Evolutionary conservation across 1,140 invertebrate species (phyloP).

Genomic region (Ooceraea biroi): DNA sequence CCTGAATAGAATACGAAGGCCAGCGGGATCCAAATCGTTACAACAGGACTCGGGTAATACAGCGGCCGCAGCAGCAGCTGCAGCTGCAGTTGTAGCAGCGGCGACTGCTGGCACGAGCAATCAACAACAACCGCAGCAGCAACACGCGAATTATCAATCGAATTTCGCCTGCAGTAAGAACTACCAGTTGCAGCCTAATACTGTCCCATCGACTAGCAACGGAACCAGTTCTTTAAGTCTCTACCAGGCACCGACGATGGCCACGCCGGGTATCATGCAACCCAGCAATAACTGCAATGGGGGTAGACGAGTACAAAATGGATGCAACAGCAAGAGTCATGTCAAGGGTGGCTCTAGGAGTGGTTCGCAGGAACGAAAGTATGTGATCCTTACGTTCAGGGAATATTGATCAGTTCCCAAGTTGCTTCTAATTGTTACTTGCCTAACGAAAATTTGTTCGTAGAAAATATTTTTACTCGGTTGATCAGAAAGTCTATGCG

Average conservation of each 20-base stretch:
- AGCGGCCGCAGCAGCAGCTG: not conserved
- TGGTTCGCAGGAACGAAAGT: constrained; percentile 81
- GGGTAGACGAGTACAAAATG: constrained; percentile 79
- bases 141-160: constrained; percentile 74
- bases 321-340: constrained; percentile 84
- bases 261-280: constrained; percentile 77
- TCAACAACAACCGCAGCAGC: constrained; percentile 59
- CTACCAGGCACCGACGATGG: constrained; percentile 77
- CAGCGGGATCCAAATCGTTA: constrained; percentile 74
- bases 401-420: not conserved
- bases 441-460: too few species aligned
- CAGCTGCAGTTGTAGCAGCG: not conserved
- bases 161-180: constrained; percentile 79
- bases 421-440: too few species aligned
- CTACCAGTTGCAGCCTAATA: constrained; percentile 79
- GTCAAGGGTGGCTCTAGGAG: constrained; percentile 80
- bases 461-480: too few species aligned
- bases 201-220: constrained; percentile 36
- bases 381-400: constrained; percentile 36
- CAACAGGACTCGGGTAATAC: constrained; percentile 51
- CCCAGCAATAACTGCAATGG: constrained; percentile 71
- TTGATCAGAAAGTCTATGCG: too few species aligned
- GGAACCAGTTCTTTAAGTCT: constrained; percentile 28
- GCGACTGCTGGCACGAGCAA: constrained; percentile 15
- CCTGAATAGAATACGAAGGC: constrained; percentile 91